Evolutionary conservation across 2,113 vertebrate species (phyloP), one percentile per base, ranked within the genome.

Genomic region (Syngnathus typhle): DNA sequence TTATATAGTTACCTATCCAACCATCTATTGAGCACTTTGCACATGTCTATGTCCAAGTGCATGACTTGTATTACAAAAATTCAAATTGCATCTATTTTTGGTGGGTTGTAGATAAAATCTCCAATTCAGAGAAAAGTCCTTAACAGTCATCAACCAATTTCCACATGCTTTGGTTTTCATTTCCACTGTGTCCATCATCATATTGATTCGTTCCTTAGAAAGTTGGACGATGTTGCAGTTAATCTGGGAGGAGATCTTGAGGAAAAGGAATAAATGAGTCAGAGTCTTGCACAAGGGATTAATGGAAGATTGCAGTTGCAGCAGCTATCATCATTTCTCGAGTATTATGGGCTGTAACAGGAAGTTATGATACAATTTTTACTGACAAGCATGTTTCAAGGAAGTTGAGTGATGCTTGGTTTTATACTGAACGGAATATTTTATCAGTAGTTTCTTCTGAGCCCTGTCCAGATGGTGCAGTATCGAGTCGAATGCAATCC

Each of bases 401-500:
- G 23, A 6, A 32, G 43, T 49, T 9, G 19, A 47, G 6, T n/a
- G 8, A 47, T 32, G 7, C 11, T 10, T 41, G 0, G 0, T 64
- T 46, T 59, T 32, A 60, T 21, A 52, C 23, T 44, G 9, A 58
- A 32, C 5, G 43, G 19, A 39, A 38, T n/a, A n/a, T 46, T 19
- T 61, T 13, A 27, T 70, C 3, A 62, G 32, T 9, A n/a, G 12
- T 23, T 41, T 43, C 19, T 43, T 21, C 6, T 5, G 60, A 4
- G 41, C 11, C 4, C n/a, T 66, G 58, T 54, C 56, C 23, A 7
- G 2, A 58, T 60, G 51, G 55, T 27, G 37, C 52, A 61, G 37
- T 36, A 36, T 5, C 65, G 47, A 41, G 71, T 62, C 49, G 58
- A 71, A 58, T 32, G 23, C 41, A 80, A 63, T 70, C 64, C 60